These are phyloP conservation scores for Antechinus stuartii DNA, from an alignment of 2,113 vertebrate species.

Conservation along the genomic window DNA sequence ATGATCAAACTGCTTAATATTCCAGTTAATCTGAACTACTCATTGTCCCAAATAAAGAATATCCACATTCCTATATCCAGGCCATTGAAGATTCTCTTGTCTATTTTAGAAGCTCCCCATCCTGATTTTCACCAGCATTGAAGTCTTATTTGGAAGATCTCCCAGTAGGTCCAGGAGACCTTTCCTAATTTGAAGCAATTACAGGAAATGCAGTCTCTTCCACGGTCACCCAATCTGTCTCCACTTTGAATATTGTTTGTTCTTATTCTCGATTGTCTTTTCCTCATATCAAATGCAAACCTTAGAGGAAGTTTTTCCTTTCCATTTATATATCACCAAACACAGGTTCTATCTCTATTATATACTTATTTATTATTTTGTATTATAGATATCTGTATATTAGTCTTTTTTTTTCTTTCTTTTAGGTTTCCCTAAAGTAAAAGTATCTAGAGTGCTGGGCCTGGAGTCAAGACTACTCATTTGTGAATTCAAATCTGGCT, in stretches of 20 bases:
- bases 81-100: not conserved
- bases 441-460: not conserved
- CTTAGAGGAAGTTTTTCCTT: not conserved
- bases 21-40: not conserved
- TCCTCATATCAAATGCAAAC: not conserved
- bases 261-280: not conserved
- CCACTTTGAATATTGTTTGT: not conserved
- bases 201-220: not conserved
- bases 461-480: not conserved
- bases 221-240: not conserved
- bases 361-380: not conserved
- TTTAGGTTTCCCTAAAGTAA: not conserved
- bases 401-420: not conserved
- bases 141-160: not conserved
- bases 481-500: not conserved
- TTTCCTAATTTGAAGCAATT: not conserved
- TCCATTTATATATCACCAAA: not conserved
- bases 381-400: not conserved
- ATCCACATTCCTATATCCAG: not conserved
- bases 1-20: not conserved
- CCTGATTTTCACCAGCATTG: not conserved
- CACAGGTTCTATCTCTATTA: not conserved
- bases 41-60: not conserved
- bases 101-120: not conserved
- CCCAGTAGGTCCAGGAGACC: not conserved